A percentile compares a stretch with the other conserved stretches of the same genome.
phyloP scores from a whole-genome alignment of 1,140 invertebrate genomes.

The Drosophila mayri region DNA sequence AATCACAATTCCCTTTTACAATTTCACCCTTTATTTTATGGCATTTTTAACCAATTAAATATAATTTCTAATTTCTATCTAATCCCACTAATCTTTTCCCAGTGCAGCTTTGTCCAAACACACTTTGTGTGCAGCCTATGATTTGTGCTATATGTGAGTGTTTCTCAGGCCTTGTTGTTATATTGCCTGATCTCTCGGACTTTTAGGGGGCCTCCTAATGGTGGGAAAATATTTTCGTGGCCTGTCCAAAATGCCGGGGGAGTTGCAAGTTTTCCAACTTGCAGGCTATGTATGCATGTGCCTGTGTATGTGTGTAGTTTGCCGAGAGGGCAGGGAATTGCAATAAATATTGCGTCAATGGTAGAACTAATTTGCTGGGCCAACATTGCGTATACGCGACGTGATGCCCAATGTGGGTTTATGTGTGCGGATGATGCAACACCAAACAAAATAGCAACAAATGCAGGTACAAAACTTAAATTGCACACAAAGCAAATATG shows the following conservation, averaged over 20 bases:
- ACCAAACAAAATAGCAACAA: slow-evolving; percentile 25
- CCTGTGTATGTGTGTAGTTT: background rate
- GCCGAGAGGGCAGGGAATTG: background rate
- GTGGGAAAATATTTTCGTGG: slow-evolving; percentile 77
- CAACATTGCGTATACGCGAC: slow-evolving; percentile 45
- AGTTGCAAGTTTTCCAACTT: background rate
- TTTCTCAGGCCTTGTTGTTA: slow-evolving; percentile 56
- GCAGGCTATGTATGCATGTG: background rate
- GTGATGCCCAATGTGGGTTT: slow-evolving; percentile 25
- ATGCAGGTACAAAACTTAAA: slow-evolving; percentile 31
- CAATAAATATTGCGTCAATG: slow-evolving; percentile 38
- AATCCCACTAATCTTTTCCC: background rate
- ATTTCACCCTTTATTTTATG: background rate
- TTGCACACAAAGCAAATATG: slow-evolving; percentile 36
- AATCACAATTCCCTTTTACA: background rate
- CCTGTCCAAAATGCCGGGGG: slow-evolving; percentile 8
- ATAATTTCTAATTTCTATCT: background rate
- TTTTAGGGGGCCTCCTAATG: slow-evolving; percentile 69
- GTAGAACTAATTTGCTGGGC: slow-evolving; percentile 48
- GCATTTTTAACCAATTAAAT: background rate
- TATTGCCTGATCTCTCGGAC: slow-evolving; percentile 42
- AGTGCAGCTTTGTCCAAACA: slow-evolving; percentile 43
- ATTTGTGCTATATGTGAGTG: slow-evolving; percentile 68
- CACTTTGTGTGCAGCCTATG: slow-evolving; percentile 67
- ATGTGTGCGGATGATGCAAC: slow-evolving; percentile 34